Percentiles rank a stretch among this genome's conserved stretches.
Evolutionary conservation across 2,113 vertebrate species (phyloP).

Genomic region (Eulacestoma nigropectus): DNA sequence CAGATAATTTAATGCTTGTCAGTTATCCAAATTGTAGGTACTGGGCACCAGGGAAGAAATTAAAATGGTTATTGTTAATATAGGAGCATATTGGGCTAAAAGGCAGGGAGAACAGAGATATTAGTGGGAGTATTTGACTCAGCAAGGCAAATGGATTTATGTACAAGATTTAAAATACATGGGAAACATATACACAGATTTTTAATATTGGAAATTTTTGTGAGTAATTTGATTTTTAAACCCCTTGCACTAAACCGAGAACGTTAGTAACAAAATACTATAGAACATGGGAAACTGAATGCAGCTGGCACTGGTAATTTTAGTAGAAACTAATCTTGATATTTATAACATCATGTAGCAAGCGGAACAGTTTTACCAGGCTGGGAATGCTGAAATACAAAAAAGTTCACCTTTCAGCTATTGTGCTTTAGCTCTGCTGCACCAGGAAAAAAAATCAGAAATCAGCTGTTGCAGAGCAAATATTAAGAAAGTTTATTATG

Average conservation of each 20-base stretch:
- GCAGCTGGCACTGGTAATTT: constrained; percentile 70
- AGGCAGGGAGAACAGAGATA: not conserved
- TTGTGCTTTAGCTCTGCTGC: constrained; percentile 34
- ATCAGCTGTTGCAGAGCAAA: constrained; percentile 40
- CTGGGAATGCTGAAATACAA: constrained; percentile 59
- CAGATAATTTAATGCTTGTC: not conserved
- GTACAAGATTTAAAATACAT: constrained; percentile 2
- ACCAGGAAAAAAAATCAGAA: not conserved
- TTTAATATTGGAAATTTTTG: constrained; percentile 24
- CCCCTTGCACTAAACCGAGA: constrained; percentile 45
- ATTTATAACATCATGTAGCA: constrained; percentile 67
- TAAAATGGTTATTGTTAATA: constrained; percentile 18
- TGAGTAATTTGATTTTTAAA: constrained; percentile 48
- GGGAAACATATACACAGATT: not conserved
- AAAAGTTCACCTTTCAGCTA: constrained; percentile 63
- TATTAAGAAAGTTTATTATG: not conserved
- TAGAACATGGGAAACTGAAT: constrained; percentile 60
- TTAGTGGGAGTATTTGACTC: not conserved
- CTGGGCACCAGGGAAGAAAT: not conserved
- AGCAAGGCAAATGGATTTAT: constrained; percentile 19
- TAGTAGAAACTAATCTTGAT: constrained; percentile 73
- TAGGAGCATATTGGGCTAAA: not conserved
- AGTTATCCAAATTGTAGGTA: not conserved
- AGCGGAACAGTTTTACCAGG: constrained; percentile 55
- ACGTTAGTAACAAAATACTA: constrained; percentile 64